Evolutionary conservation across 2,888 invertebrate species (phyloP).

Genomic region (Linnaemya vulpina): DNA sequence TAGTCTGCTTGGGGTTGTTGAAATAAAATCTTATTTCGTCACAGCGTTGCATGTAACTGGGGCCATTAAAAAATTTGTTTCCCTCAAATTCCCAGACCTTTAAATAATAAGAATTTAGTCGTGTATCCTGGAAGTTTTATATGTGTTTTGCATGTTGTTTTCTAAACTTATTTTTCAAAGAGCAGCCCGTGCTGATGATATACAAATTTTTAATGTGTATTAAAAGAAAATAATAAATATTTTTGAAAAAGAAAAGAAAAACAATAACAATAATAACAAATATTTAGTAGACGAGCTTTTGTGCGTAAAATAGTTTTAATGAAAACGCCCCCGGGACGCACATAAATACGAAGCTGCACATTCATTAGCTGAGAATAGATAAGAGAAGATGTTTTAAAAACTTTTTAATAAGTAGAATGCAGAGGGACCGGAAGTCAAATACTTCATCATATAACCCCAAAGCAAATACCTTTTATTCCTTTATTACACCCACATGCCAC

Average conservation of each 20-base stretch:
- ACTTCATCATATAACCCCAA: constrained; percentile 45
- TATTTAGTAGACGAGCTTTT: constrained; percentile 68
- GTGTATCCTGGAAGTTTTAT: too few relatives aligned
- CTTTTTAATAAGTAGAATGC: constrained; percentile 57
- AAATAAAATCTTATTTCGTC: too few relatives aligned
- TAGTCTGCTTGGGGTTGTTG: too few relatives aligned
- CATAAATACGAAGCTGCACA: constrained; percentile 55
- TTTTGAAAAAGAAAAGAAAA: neutral
- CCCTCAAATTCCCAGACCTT: too few relatives aligned
- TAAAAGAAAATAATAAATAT: too few relatives aligned
- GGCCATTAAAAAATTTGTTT: too few relatives aligned
- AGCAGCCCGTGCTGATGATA: too few relatives aligned
- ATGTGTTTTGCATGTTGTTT: too few relatives aligned
- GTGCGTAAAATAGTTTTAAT: constrained; percentile 71
- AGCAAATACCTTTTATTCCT: constrained; percentile 37
- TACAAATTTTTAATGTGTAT: too few relatives aligned
- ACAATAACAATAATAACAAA: constrained; percentile 31
- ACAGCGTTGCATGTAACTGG: too few relatives aligned
- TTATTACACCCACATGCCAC: constrained; percentile 34
- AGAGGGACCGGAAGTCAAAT: constrained; percentile 66
- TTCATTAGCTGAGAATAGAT: constrained; percentile 65
- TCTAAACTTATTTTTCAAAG: too few relatives aligned
- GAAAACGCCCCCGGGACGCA: constrained; percentile 67
- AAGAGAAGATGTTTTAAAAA: constrained; percentile 64
- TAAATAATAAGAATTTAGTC: too few relatives aligned